phyloP scores from a whole-genome alignment of 2,888 invertebrate genomes.

The Yponomeuta plumbellus region DNA sequence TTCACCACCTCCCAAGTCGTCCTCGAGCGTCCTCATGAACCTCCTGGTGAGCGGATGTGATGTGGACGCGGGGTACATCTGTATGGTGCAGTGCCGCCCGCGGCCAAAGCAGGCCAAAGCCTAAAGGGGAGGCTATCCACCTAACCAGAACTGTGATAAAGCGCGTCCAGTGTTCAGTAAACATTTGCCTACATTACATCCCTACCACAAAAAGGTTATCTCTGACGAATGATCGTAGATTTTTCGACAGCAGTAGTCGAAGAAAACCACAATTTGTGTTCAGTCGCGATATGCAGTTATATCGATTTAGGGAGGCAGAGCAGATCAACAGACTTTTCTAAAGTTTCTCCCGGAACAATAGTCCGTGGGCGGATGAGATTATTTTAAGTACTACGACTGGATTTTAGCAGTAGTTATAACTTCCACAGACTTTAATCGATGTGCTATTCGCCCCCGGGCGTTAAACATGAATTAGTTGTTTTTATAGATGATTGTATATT shows the following conservation, averaged over 20 bases:
- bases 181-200: conserved; percentile 19
- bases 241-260: not conserved
- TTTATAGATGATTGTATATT: not conserved
- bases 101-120: conserved; percentile 59
- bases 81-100: conserved; percentile 83
- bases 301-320: conserved; percentile 5
- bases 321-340: not conserved
- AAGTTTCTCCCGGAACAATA: conserved; percentile 32
- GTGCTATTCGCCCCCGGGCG: conserved; percentile 44
- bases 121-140: conserved; percentile 40
- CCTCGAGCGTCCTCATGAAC: conserved; percentile 93
- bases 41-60: conserved; percentile 97
- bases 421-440: conserved; percentile 49
- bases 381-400: conserved; percentile 34
- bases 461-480: conserved; percentile 22
- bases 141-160: conserved; percentile 65
- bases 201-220: not conserved
- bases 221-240: not conserved
- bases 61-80: conserved; percentile 93
- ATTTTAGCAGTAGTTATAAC: conserved; percentile 37
- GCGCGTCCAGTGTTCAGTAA: conserved; percentile 67
- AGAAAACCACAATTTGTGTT: conserved; percentile 13
- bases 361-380: conserved; percentile 35
- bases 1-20: conserved; percentile 66
- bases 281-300: conserved; percentile 12